phyloP scores from a whole-genome alignment of 2,797 vertebrate genomes.

The Arrhamphus sclerolepis region DNA sequence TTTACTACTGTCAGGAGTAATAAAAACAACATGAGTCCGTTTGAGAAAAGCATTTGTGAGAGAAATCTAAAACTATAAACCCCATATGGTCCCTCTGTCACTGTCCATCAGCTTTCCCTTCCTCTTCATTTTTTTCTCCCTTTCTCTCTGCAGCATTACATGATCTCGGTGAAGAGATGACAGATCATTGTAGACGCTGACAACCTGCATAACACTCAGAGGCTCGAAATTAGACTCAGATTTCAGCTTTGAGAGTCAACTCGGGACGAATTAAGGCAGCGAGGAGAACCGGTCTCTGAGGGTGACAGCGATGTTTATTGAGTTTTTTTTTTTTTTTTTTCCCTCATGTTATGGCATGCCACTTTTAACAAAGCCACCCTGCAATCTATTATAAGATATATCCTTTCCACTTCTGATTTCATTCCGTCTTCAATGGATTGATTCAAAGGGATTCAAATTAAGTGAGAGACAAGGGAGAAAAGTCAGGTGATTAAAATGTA shows the following conservation, averaged over 20 bases:
- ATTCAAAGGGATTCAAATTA: conserved; percentile 36
- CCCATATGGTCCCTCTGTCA: conserved; percentile 68
- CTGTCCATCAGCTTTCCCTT: conserved; percentile 51
- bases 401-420: conserved; percentile 32
- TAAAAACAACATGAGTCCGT: conserved; percentile 69
- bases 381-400: conserved; percentile 43
- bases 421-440: conserved; percentile 13
- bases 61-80: conserved; percentile 68
- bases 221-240: conserved; percentile 57
- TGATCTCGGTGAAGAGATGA: conserved; percentile 45
- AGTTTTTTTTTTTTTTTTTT: conserved; percentile 8
- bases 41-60: conserved; percentile 67
- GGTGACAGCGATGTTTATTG: conserved; percentile 56
- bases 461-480: conserved; percentile 11
- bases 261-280: conserved; percentile 44
- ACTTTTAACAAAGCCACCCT: conserved; percentile 50
- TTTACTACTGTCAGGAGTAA: conserved; percentile 72
- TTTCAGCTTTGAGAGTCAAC: conserved; percentile 46
- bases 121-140: not conserved
- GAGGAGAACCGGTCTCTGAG: conserved; percentile 12
- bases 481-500: conserved; percentile 54
- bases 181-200: conserved; percentile 60
- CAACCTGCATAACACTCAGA: conserved; percentile 64
- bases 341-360: conserved; percentile 38
- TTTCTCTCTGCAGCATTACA: conserved; percentile 23